These are phyloP conservation scores for Centroberyx gerrardi DNA, from an alignment of 2,797 vertebrate species.

Conservation along the genomic window DNA sequence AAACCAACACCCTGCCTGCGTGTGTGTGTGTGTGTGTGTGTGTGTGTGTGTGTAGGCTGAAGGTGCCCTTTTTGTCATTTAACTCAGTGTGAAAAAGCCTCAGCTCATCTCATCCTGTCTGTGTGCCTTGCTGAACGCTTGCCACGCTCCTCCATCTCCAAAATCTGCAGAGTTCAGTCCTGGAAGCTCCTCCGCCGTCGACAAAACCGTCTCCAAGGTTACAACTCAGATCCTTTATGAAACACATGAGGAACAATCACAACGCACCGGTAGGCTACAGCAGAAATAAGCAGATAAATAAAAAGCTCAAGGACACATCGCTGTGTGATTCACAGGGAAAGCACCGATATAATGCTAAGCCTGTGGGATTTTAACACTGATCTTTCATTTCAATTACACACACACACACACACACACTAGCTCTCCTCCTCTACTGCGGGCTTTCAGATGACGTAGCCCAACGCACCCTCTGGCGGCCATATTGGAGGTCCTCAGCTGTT, in stretches of 20 bases:
- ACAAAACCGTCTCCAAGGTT: not conserved
- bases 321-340: not conserved
- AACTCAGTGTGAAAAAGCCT: conserved; percentile 12
- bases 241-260: no score
- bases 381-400: no score
- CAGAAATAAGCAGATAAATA: not conserved
- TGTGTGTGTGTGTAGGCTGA: conserved; percentile 15
- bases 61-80: conserved; percentile 33
- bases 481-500: no score
- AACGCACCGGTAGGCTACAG: no score
- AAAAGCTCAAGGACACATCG: not conserved
- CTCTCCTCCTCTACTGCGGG: no score
- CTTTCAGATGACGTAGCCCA: no score
- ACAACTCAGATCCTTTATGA: no score
- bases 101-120: conserved; percentile 2
- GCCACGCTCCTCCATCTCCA: not conserved
- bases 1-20: conserved; percentile 5
- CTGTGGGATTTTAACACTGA: not conserved
- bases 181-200: not conserved
- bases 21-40: conserved; percentile 23
- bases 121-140: not conserved
- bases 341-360: not conserved
- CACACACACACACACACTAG: no score
- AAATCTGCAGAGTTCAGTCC: not conserved
- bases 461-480: no score